A percentile compares a stretch with the other conserved stretches of the same genome.
These are phyloP conservation scores for Sarotherodon lohbergeri DNA, from an alignment of 2,113 vertebrate genomes.

Conservation along the genomic window DNA sequence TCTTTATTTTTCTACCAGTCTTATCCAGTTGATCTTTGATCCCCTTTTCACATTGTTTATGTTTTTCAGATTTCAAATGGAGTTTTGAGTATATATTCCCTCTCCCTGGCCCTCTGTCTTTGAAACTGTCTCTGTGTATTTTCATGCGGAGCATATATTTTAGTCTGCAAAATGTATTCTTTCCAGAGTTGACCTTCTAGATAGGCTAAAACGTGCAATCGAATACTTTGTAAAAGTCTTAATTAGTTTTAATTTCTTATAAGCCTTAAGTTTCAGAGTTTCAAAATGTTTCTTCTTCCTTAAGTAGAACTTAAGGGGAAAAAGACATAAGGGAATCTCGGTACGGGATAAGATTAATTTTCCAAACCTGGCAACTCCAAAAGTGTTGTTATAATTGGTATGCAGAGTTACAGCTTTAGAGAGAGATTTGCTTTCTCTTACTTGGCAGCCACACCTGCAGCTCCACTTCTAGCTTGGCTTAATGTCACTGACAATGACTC, in stretches of 20 bases:
- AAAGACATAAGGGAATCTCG: neutral
- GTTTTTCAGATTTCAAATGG: neutral
- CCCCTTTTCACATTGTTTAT: neutral
- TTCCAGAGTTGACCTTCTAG: neutral
- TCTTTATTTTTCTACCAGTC: neutral
- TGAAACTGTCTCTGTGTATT: neutral
- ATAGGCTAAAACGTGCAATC: neutral
- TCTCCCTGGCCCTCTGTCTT: neutral
- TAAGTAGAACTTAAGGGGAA: neutral
- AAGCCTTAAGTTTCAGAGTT: neutral
- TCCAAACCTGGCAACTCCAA: neutral
- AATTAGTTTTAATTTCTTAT: neutral
- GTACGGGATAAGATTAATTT: neutral
- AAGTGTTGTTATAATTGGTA: neutral
- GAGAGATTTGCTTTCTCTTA: neutral
- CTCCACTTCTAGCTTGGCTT: neutral
- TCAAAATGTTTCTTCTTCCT: neutral
- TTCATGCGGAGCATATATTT: neutral
- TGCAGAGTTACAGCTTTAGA: neutral
- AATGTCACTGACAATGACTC: neutral
- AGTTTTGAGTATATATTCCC: neutral
- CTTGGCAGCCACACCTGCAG: neutral
- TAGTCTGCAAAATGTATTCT: neutral
- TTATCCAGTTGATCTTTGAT: neutral
- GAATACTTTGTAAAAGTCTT: neutral